Evolutionary conservation across 1,140 invertebrate genomes (phyloP).

Genomic region (Saccostrea echinata): DNA sequence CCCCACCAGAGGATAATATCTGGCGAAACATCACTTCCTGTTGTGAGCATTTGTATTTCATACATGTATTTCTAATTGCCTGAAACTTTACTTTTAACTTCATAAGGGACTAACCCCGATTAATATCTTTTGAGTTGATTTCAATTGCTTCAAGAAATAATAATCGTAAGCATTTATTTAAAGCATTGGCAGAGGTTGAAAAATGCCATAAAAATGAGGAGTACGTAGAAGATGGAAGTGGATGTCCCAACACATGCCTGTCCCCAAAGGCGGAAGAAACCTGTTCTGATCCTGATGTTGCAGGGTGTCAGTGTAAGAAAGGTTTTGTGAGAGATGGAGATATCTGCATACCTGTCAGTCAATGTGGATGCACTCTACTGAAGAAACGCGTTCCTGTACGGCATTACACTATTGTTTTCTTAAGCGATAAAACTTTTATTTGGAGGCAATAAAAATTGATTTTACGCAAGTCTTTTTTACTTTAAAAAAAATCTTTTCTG

Average conservation of each 20-base stretch:
- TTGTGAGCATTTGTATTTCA: background rate
- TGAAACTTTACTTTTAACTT: background rate
- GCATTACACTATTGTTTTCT: too few relatives aligned
- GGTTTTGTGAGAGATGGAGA: conserved; percentile 41
- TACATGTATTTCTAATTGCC: background rate
- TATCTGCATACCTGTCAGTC: conserved; percentile 7
- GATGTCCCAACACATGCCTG: conserved; percentile 31
- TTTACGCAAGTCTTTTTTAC: too few relatives aligned
- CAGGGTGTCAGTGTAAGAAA: conserved; percentile 33
- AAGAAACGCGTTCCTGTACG: too few relatives aligned
- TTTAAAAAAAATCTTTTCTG: too few relatives aligned
- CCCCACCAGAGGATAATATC: background rate
- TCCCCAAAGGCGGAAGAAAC: background rate
- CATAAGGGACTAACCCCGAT: background rate
- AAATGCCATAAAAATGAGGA: conserved; percentile 16
- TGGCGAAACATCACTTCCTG: conserved; percentile 5
- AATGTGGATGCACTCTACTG: conserved; percentile 36
- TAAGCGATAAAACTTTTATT: too few relatives aligned
- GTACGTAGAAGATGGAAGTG: conserved; percentile 17
- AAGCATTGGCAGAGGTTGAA: background rate
- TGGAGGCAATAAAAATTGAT: too few relatives aligned
- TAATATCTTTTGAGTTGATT: too few relatives aligned
- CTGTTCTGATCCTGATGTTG: background rate
- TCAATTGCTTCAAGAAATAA: too few relatives aligned
- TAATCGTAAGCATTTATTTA: too few relatives aligned